Percentiles rank a stretch among this genome's conserved stretches.
phyloP scores from a whole-genome alignment of 2,888 invertebrate species.

The Temnothorax unifasciatus region DNA sequence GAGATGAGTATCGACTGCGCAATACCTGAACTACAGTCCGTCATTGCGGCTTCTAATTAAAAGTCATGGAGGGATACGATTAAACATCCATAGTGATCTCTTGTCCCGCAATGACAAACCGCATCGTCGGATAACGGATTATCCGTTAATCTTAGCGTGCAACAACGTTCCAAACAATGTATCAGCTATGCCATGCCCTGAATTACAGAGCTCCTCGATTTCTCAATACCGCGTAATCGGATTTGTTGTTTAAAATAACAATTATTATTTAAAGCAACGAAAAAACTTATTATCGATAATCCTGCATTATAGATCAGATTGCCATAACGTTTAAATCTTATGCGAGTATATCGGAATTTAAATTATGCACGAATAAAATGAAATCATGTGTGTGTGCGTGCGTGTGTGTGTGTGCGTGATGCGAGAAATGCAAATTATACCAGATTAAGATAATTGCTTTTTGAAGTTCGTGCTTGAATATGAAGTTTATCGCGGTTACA shows the following conservation, averaged over 20 bases:
- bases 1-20: background rate
- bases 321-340: background rate
- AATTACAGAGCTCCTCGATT: background rate
- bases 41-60: conserved; percentile 23
- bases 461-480: conserved; percentile 10
- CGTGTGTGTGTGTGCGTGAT: background rate
- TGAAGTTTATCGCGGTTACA: conserved; percentile 9
- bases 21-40: background rate
- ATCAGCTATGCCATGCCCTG: background rate
- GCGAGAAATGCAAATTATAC: background rate
- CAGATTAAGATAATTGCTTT: background rate
- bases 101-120: conserved; percentile 6
- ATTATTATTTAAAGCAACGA: background rate
- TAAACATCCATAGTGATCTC: conserved; percentile 25
- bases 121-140: conserved; percentile 18
- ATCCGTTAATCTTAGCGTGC: conserved; percentile 15
- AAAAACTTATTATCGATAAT: background rate
- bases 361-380: background rate
- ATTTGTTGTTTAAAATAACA: background rate
- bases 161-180: background rate
- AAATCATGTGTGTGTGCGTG: background rate
- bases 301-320: background rate
- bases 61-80: conserved; percentile 16
- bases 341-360: background rate
- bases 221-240: background rate